Evolutionary conservation across 2,113 vertebrate genomes (phyloP).

Genomic region (Chloroceryle aenea): DNA sequence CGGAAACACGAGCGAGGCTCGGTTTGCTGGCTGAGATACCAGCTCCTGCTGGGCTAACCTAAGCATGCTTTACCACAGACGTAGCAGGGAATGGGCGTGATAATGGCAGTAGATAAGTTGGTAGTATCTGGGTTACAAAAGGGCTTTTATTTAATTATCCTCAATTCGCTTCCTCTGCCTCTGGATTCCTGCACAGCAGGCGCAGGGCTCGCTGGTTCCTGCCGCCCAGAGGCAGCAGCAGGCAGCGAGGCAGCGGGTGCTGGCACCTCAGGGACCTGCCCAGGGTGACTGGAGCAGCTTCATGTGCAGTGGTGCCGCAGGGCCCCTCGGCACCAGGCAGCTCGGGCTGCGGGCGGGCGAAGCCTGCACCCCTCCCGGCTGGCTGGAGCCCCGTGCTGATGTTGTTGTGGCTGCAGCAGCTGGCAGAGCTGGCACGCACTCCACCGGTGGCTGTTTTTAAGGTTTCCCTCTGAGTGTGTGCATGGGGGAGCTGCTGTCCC

Average conservation of each 20-base stretch:
- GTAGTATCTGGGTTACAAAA: neutral
- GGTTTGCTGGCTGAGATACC: neutral
- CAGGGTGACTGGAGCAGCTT: neutral
- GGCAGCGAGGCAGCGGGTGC: neutral
- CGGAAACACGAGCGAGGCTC: fast-evolving
- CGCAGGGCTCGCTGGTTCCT: fast-evolving
- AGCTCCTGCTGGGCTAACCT: neutral
- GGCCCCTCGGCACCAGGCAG: fast-evolving
- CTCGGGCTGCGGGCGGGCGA: neutral
- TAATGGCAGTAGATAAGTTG: neutral
- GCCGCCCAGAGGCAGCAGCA: neutral
- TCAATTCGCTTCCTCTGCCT: neutral
- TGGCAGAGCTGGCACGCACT: neutral
- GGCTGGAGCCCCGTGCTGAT: neutral
- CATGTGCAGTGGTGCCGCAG: fast-evolving
- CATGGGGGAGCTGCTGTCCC: neutral
- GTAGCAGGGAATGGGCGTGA: neutral
- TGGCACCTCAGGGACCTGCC: fast-evolving
- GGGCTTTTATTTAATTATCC: neutral
- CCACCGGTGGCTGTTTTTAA: neutral
- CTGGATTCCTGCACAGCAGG: neutral
- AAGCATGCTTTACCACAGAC: neutral
- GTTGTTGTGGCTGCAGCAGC: neutral
- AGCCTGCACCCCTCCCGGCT: fast-evolving
- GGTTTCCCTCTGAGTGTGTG: neutral